phyloP scores from a whole-genome alignment of 1,140 invertebrate genomes.

The Acromyrmex heyeri region DNA sequence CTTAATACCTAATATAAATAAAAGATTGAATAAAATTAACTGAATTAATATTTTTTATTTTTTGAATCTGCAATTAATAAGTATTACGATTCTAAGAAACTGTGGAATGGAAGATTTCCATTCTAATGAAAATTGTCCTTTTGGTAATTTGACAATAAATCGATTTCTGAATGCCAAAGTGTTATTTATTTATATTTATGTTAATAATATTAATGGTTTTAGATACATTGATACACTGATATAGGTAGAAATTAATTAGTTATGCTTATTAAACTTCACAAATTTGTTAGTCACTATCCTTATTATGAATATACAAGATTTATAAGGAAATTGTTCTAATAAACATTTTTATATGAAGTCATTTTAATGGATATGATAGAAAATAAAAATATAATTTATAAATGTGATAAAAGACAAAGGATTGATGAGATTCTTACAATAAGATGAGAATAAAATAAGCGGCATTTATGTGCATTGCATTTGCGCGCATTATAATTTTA shows the following conservation, averaged over 20 bases:
- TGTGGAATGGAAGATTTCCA: conserved; percentile 64
- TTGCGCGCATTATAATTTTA: background rate
- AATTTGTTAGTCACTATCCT: conserved; percentile 5
- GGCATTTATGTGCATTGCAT: background rate
- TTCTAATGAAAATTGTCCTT: conserved; percentile 63
- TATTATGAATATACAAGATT: background rate
- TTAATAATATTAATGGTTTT: conserved; percentile 68
- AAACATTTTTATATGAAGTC: background rate
- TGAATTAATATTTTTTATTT: background rate
- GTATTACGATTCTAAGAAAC: background rate
- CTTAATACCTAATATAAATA: background rate
- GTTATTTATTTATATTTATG: conserved; percentile 60
- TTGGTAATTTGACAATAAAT: conserved; percentile 34
- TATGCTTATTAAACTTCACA: conserved; percentile 24
- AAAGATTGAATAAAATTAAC: background rate
- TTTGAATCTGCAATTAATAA: background rate
- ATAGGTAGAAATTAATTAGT: conserved; percentile 66
- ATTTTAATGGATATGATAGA: background rate
- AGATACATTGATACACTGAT: background rate
- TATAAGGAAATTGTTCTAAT: background rate
- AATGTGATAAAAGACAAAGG: background rate
- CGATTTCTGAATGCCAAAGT: conserved; percentile 20
- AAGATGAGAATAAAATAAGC: background rate
- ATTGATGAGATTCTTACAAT: no score
- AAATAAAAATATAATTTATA: background rate